phyloP scores from a whole-genome alignment of 2,797 vertebrate genomes.

The Chrysolophus pictus region DNA sequence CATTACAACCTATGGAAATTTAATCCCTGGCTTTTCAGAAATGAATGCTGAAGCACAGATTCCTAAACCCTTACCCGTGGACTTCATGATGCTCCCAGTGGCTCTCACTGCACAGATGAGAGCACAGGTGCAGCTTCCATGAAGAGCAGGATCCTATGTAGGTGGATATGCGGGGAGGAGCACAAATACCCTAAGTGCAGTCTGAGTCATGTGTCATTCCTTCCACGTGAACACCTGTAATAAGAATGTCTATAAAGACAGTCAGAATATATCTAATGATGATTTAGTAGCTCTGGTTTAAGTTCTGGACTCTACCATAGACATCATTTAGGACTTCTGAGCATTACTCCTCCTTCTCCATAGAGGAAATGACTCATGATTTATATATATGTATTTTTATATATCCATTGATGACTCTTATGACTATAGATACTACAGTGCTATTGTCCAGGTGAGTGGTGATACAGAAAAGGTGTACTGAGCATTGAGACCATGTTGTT shows the following conservation, averaged over 20 bases:
- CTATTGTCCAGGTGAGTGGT: background rate
- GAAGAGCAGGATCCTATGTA: background rate
- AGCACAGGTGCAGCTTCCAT: background rate
- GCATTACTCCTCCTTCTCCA: background rate
- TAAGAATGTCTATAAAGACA: background rate
- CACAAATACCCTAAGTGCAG: background rate
- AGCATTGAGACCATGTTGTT: background rate
- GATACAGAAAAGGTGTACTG: background rate
- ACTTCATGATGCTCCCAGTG: background rate
- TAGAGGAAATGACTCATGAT: background rate
- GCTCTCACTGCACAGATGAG: background rate
- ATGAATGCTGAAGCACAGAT: background rate
- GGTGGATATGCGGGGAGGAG: background rate
- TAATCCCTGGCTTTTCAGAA: background rate
- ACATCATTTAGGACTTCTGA: background rate
- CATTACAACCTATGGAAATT: background rate
- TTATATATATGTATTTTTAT: too few relatives aligned
- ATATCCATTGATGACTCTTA: background rate
- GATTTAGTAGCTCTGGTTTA: background rate
- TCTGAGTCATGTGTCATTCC: background rate
- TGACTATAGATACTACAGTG: background rate
- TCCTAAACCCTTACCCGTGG: background rate
- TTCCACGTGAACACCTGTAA: background rate
- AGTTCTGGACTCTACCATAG: background rate
- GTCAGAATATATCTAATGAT: background rate